Evolutionary conservation across 2,113 vertebrate genomes (phyloP).

Genomic region (Siniperca knerii): DNA sequence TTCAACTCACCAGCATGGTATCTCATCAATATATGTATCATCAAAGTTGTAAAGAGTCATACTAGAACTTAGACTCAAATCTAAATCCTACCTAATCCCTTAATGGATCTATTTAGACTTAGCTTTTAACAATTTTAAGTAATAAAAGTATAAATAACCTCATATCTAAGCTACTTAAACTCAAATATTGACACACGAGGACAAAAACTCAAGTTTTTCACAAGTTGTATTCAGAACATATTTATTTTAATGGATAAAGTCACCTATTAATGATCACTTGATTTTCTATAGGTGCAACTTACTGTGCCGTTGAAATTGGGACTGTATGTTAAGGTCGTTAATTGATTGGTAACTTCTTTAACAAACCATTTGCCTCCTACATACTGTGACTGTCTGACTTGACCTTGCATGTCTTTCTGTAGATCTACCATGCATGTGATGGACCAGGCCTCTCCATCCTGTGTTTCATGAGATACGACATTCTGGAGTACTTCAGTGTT

Average conservation of each 20-base stretch:
- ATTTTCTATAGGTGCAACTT: not conserved
- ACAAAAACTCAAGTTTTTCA: not conserved
- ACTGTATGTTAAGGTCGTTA: not conserved
- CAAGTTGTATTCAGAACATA: not conserved
- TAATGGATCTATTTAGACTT: not conserved
- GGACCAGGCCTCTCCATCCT: conserved; percentile 91
- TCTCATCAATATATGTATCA: not conserved
- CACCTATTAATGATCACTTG: not conserved
- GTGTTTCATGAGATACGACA: conserved; percentile 93
- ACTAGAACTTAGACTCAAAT: not conserved
- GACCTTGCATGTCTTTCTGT: conserved; percentile 1
- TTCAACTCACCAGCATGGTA: not conserved
- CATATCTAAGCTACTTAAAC: not conserved
- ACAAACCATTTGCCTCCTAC: not conserved
- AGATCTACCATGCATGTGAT: conserved; percentile 90
- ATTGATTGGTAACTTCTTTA: not conserved
- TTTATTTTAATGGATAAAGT: not conserved
- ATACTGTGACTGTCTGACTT: not conserved
- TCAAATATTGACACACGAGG: not conserved
- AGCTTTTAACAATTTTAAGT: not conserved
- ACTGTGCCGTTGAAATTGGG: not conserved
- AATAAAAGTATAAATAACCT: not conserved
- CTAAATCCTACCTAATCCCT: not conserved
- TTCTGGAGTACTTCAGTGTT: conserved; percentile 95
- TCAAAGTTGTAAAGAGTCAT: not conserved